Percentiles rank a stretch among this genome's conserved stretches.
These are phyloP conservation scores for Lamproptera curius DNA, from an alignment of 2,888 invertebrate species.

Conservation along the genomic window DNA sequence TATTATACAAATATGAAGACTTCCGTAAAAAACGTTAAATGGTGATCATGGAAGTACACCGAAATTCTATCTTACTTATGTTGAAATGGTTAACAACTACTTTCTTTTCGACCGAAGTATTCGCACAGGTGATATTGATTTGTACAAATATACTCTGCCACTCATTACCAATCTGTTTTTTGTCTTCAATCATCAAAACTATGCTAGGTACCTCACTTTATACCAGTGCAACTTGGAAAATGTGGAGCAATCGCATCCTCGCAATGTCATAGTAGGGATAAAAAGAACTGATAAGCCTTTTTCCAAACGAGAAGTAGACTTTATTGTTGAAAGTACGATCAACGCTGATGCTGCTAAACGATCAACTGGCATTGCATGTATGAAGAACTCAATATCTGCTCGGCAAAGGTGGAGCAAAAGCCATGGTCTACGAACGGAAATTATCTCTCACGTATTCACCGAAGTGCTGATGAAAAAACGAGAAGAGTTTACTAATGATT, in stretches of 20 bases:
- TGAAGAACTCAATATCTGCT: constrained; percentile 31
- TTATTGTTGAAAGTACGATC: constrained; percentile 34
- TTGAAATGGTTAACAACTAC: constrained; percentile 23
- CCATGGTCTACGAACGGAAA: constrained; percentile 3
- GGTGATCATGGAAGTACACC: constrained; percentile 23
- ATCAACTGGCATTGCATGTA: constrained; percentile 27
- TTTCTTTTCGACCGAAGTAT: constrained; percentile 21
- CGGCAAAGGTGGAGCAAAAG: constrained; percentile 30
- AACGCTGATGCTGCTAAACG: constrained; percentile 32
- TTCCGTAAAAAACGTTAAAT: constrained; percentile 19
- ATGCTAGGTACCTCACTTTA: constrained; percentile 20
- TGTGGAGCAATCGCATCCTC: constrained; percentile 24
- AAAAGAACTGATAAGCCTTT: constrained; percentile 32
- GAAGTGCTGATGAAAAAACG: constrained; percentile 1
- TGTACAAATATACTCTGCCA: constrained; percentile 19
- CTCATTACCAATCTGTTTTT: constrained; percentile 18
- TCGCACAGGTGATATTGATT: constrained; percentile 22
- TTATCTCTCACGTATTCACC: constrained; percentile 7
- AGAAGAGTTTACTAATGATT: constrained; percentile 11
- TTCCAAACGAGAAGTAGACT: constrained; percentile 30
- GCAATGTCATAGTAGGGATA: constrained; percentile 20
- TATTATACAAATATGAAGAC: constrained; percentile 10
- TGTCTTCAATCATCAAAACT: constrained; percentile 19
- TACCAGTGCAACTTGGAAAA: constrained; percentile 22
- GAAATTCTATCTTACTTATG: constrained; percentile 21